Percentiles rank a stretch among this genome's conserved stretches.
Evolutionary conservation across 2,797 vertebrate species (phyloP).

Genomic region (Merluccius polli): DNA sequence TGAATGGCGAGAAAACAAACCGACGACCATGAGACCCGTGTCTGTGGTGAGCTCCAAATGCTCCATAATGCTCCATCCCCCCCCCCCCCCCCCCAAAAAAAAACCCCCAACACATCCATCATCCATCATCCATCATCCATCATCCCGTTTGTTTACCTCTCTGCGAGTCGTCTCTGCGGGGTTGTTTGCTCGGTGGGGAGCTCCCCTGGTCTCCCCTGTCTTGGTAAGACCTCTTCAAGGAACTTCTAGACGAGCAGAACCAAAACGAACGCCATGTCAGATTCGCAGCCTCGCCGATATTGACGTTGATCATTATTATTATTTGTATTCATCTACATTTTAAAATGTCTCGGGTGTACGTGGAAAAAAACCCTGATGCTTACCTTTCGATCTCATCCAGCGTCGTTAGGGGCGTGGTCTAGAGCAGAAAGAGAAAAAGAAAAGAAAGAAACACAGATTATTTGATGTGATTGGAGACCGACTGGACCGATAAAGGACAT

Average conservation of each 20-base stretch:
- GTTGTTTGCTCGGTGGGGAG: conserved; percentile 75
- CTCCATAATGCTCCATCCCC: background rate
- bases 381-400: conserved; percentile 75
- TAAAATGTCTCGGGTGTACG: too few species aligned
- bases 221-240: conserved; percentile 81
- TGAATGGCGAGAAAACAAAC: background rate
- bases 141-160: conserved; percentile 75
- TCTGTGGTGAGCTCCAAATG: background rate
- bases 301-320: background rate
- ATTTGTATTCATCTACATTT: background rate
- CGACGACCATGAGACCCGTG: background rate
- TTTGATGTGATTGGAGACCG: conserved; percentile 25
- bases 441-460: conserved; percentile 55
- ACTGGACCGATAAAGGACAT: background rate
- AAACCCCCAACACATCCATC: too few species aligned
- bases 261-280: conserved; percentile 21
- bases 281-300: background rate
- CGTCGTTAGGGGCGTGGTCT: conserved; percentile 72
- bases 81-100: too few species aligned
- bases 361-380: background rate
- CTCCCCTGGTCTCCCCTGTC: conserved; percentile 72
- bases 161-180: conserved; percentile 81
- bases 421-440: conserved; percentile 28
- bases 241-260: conserved; percentile 63
- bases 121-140: background rate